Base-by-base conservation (phyloP, 2,113 vertebrate genomes). In the Gobiocypris rarus region DNA sequence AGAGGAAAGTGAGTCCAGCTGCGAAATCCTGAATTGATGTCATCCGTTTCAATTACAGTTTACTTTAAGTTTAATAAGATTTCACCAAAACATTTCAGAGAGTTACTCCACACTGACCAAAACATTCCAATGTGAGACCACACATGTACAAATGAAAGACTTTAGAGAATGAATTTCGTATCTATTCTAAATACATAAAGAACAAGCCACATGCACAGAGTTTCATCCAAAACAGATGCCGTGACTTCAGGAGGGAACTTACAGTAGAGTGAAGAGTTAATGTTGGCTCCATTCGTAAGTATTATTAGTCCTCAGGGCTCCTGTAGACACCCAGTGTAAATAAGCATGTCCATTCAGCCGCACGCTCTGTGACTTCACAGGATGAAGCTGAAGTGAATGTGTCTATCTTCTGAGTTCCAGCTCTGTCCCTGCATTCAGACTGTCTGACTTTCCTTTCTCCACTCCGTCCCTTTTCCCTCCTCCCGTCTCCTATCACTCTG, bases 231-330 rank as follows among this genome's bases (percentile, higher is more conserved):
- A 75, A 41, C 10, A 87, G 85, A 91, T 82, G 83, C 48, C 84
- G 3, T 8, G 80, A 87, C 82, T 79, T 86, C 83, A 73, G 56
- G 63, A 48, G 70, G 15, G 69, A 83, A 58, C 93, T 94, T 94
- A 95, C 94, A 61, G 77, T 45, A 61, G 77, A 90, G 91, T 90
- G 94, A 89, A 94, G 92, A 90, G 92, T 94, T 93, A 96, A 95
- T 94, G 92, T 93, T 94, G 95, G 94, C 93, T 97, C 96, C 95
- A 96, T 97, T 85, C 78, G 89, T 75, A 86, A 90, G 89, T 79
- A 59, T 84, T 85, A 89, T 82, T 87, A 17, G 84, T 91, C 89
- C 86, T 93, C 90, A 94, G 89, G 88, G 85, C 88, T 92, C 89
- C 86, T 91, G 90, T 90, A 88, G 85, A 90, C 87, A 89, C 90